Evolutionary conservation across 2,113 vertebrate genomes (phyloP), one percentile per base, ranked within the genome.

Genomic region (Cariama cristata): DNA sequence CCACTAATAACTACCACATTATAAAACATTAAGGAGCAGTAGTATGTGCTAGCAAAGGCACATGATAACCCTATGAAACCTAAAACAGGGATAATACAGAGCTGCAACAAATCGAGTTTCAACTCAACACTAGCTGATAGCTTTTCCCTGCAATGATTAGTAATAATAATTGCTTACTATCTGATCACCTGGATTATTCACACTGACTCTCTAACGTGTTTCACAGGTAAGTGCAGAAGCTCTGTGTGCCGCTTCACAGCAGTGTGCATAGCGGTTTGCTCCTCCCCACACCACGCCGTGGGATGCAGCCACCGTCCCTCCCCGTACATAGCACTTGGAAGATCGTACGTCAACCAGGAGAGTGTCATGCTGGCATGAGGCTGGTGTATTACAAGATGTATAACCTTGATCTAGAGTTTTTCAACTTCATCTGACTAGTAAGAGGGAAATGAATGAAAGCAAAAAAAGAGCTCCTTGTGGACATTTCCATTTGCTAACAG

Each of bases 401-500:
- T 84, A 93, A 94, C 77, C 44, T 71, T 30, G 55, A 93, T 93
- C 21, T 59, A 79, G 40, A 62, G 58, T 60, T 81, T 79, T 91
- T 75, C 72, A 91, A 17, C 49, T 95, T 96, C 73, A 64, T 91
- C 35, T 88, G 26, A 94, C 87, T 92, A 94, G 47, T 67, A 73
- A 79, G 64, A 86, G 58, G 45, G 68, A 95, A 96, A 72, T n/a
- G n/a, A n/a, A n/a, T 79, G 71, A 91, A 96, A 93, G 30, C 5
- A 79, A 42, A 63, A 67, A 67, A 71, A 79, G 27, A 90, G 17
- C 4, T 95, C 92, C 84, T 87, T 88, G 53, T 53, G 55, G 53
- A 93, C 86, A 76, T 96, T 97, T 97, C 90, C 95, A 93, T 92
- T 96, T 88, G 88, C 68, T 97, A 97, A 95, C 63, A 95, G 88